Conservation (phyloP, 2,888 invertebrate genomes). For the Arctia plantaginis region DNA sequence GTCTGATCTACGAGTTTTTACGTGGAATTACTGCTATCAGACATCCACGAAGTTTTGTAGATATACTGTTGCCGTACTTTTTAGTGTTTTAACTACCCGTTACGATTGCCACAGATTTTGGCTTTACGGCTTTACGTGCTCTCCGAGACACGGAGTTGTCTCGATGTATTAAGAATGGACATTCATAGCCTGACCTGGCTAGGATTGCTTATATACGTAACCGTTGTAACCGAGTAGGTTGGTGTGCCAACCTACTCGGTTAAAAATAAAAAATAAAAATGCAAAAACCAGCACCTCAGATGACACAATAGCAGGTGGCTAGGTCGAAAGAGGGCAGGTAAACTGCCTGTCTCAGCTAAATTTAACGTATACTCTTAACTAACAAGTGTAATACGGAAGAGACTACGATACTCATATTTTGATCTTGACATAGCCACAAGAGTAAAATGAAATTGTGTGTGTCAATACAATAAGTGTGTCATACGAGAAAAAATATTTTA, state of each 20-base stretch:
- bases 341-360: neutral
- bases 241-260: no score
- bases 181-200: no score
- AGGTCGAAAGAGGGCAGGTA: neutral
- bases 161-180: no score
- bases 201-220: no score
- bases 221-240: no score
- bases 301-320: neutral
- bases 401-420: neutral
- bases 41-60: neutral
- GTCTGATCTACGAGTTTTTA: neutral
- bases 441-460: slow-evolving; percentile 8
- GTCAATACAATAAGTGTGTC: no score
- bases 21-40: neutral
- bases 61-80: neutral
- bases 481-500: slow-evolving; percentile 4
- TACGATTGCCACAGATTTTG: no score
- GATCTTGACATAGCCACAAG: neutral
- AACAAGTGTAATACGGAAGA: neutral
- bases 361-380: neutral
- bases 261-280: no score
- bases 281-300: neutral
- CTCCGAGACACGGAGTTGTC: no score
- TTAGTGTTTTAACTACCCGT: neutral
- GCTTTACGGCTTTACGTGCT: no score